These are phyloP conservation scores for Drosophila tristis DNA, from an alignment of 1,140 invertebrate genomes.

Conservation along the genomic window DNA sequence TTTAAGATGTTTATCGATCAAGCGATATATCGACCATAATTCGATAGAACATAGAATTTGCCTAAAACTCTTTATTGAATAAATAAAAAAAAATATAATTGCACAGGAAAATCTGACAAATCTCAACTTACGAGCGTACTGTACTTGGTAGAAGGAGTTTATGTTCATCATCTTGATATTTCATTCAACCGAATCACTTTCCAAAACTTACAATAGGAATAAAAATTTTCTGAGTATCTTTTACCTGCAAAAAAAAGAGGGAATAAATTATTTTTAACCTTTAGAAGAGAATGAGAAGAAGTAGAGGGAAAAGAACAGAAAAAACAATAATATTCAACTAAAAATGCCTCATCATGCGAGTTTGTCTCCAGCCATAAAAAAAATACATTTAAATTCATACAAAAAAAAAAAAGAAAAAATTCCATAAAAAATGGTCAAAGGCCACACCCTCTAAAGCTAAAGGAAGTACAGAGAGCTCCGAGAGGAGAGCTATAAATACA, in stretches of 20 bases:
- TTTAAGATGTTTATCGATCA: no score
- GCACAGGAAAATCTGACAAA: no score
- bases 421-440: conserved; percentile 11
- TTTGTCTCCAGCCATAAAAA: conserved; percentile 10
- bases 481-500: conserved; percentile 34
- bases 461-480: conserved; percentile 8
- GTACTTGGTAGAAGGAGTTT: no score
- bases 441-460: conserved; percentile 15
- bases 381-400: conserved; percentile 16
- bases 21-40: no score
- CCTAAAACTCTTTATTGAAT: no score
- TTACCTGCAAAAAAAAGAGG: conserved; percentile 38
- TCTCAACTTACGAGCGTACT: no score
- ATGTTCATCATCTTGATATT: no score
- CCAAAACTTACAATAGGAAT: conserved; percentile 23
- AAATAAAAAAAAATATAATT: no score
- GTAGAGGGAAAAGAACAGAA: conserved; percentile 15
- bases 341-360: conserved; percentile 15
- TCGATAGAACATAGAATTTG: no score
- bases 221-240: conserved; percentile 22
- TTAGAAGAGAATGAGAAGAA: not conserved
- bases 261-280: conserved; percentile 25
- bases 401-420: conserved; percentile 9
- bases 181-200: not conserved
- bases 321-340: conserved; percentile 35